Evolutionary conservation across 2,797 vertebrate genomes (phyloP), one percentile per base, ranked within the genome.

Genomic region (Brotula barbata): DNA sequence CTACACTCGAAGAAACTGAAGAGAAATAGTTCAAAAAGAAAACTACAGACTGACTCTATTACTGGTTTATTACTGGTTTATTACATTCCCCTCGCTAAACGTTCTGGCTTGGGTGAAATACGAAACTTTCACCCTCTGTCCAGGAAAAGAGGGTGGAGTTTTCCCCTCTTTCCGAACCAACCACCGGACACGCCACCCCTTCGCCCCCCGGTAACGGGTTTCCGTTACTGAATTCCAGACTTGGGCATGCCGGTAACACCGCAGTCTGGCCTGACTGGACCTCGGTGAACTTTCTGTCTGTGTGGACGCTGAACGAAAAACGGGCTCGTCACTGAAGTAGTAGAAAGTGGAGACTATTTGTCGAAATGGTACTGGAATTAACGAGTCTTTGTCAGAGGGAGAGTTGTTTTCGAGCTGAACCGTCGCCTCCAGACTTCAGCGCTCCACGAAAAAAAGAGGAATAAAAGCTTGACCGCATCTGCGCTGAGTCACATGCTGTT

Each of bases 151-250:
- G 86, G 86, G 87, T 71, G 89, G 89, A 80, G 85, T 81, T 69
- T 47, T 21, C 58, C 49, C 61, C 58, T 42, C 25, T 68, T 64
- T 68, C 65, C 78, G 7, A 37, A 61, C 68, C 41, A 34, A 66
- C 71, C 54, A 75, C 84, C 83, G 86, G 84, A 88, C 78, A 85
- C 88, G 77, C 86, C 88, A 82, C 85, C 89, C n/a, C 77, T 23
- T 51, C 46, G 56, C 61, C 31, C 57, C 49, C 71, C 73, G 79
- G 75, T 57, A 31, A 19, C 20, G 28, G 56, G 80, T 80, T 87
- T 88, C 89, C 88, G 78, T 49, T 71, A 39, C 36, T 64, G 76
- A 1, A 83, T 85, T 82, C 77, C 74, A 54, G 68, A 48, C 40
- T 68, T 71, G 58, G 46, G 37, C 57, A 12, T 10, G 13, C 45